These are phyloP conservation scores for Decapterus maruadsi DNA, from an alignment of 2,797 vertebrate species.

Conservation along the genomic window DNA sequence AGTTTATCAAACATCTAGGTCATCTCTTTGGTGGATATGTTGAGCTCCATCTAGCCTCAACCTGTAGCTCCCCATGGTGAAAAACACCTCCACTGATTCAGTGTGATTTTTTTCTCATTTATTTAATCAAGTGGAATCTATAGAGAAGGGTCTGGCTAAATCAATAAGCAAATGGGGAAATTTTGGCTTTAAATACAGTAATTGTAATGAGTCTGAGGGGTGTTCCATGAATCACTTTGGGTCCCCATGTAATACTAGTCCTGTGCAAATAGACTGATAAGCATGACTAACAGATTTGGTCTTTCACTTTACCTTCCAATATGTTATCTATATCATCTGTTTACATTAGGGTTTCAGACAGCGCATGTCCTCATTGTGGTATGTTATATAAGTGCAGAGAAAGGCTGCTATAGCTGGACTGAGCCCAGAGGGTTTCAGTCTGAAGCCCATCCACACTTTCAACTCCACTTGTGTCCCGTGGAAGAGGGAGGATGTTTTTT, in stretches of 20 bases:
- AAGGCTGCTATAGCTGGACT: constrained; percentile 46
- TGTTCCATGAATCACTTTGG: constrained; percentile 4
- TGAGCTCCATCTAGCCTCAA: neutral
- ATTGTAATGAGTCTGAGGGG: neutral
- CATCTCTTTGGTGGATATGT: neutral
- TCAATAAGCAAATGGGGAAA: constrained; percentile 7
- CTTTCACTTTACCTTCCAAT: constrained; percentile 10
- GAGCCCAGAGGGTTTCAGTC: constrained; percentile 62
- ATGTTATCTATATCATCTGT: constrained; percentile 27
- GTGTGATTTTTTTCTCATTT: neutral
- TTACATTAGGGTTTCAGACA: constrained; percentile 27
- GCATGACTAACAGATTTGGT: constrained; percentile 25
- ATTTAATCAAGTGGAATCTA: neutral
- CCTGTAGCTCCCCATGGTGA: neutral
- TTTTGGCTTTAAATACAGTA: neutral
- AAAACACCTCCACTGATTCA: constrained; percentile 2
- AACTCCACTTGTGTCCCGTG: constrained; percentile 36
- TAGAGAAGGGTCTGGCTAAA: constrained; percentile 2
- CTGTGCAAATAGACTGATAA: constrained; percentile 34
- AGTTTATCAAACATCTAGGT: neutral
- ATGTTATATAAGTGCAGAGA: constrained; percentile 21
- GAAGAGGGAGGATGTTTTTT: constrained; percentile 49
- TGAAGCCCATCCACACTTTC: constrained; percentile 56
- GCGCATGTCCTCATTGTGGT: constrained; percentile 13
- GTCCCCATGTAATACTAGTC: neutral